These are phyloP conservation scores for Alligator mississippiensis DNA, from an alignment of 2,113 vertebrate species.

Conservation along the genomic window DNA sequence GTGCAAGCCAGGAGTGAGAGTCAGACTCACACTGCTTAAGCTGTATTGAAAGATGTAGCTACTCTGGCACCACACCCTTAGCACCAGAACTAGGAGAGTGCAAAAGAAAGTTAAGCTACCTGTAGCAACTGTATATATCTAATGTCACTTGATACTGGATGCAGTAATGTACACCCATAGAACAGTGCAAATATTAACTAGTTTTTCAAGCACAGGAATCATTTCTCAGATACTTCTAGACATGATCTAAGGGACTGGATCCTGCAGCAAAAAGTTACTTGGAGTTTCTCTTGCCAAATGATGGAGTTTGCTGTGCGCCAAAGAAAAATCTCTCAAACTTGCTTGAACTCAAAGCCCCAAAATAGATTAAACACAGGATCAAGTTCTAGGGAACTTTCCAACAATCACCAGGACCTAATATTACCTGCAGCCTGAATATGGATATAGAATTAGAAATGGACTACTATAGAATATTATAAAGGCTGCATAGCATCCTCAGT, in stretches of 20 bases:
- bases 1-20: no score
- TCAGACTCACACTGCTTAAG: no score
- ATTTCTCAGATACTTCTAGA: not conserved
- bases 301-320: not conserved
- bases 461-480: not conserved
- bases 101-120: no score
- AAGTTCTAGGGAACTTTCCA: not conserved
- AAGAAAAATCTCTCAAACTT: not conserved
- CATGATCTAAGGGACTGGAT: rapidly evolving
- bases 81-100: no score
- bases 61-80: no score
- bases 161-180: not conserved
- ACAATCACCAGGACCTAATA: not conserved
- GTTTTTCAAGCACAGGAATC: not conserved
- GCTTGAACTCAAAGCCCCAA: not conserved
- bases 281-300: not conserved
- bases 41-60: no score
- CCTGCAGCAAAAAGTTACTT: not conserved
- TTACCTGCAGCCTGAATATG: not conserved
- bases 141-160: not conserved
- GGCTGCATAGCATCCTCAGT: not conserved
- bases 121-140: no score
- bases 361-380: not conserved
- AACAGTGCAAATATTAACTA: not conserved
- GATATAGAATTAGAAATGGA: not conserved